Conservation (phyloP, 2,797 vertebrate species). For the Chlorospingus semifuscus region DNA sequence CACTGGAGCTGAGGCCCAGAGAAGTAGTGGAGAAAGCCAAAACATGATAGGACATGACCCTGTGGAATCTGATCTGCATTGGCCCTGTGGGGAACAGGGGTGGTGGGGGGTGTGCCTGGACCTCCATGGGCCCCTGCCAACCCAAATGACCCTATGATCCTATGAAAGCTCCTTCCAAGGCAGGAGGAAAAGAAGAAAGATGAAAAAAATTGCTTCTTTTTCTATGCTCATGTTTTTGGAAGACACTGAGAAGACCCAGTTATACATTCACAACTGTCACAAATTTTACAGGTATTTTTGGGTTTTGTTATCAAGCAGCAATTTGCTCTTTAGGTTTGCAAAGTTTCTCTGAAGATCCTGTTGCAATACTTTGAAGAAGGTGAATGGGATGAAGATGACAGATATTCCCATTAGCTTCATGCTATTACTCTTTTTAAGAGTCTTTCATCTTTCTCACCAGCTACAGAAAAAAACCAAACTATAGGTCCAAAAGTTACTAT, state of each 20-base stretch:
- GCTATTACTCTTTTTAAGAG: neutral
- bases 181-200: neutral
- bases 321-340: neutral
- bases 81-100: neutral
- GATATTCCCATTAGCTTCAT: neutral
- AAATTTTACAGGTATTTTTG: neutral
- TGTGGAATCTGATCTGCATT: neutral
- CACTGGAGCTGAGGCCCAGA: neutral
- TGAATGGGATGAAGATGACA: neutral
- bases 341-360: neutral
- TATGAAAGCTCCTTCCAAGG: neutral
- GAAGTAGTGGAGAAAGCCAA: neutral
- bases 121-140: neutral
- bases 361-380: neutral
- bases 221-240: neutral
- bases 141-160: neutral
- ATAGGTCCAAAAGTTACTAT: neutral
- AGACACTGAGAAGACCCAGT: neutral
- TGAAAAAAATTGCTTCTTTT: neutral
- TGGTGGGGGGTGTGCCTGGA: neutral
- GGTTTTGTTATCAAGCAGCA: neutral
- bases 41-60: neutral
- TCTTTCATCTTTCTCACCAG: neutral
- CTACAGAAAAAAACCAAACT: neutral
- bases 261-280: fast-evolving